phyloP scores from a whole-genome alignment of 2,888 invertebrate species.

The Julus scanicus region DNA sequence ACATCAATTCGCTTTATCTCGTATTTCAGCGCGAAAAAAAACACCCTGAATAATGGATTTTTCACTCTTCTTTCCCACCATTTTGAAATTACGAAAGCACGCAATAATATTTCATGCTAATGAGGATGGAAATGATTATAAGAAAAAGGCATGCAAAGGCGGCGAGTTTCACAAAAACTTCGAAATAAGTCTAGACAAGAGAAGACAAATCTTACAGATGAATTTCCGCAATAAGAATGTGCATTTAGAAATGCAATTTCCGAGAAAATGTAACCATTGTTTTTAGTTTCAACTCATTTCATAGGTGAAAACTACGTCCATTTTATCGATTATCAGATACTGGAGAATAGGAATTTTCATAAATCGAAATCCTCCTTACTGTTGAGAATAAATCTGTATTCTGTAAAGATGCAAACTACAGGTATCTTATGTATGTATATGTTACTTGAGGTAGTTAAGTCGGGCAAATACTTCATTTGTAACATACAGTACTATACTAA shows the following conservation, averaged over 20 bases:
- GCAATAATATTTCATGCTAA: not conserved
- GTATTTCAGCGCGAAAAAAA: not conserved
- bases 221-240: not conserved
- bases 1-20: conserved; percentile 10
- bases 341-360: not conserved
- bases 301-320: not conserved
- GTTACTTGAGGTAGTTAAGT: no score
- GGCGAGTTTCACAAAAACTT: not conserved
- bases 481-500: no score
- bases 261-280: not conserved
- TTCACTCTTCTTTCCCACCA: not conserved
- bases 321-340: not conserved
- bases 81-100: conserved; percentile 24
- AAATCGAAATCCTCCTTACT: no score
- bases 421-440: no score
- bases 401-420: no score
- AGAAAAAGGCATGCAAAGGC: not conserved
- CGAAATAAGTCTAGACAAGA: conserved; percentile 10
- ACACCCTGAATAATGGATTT: conserved; percentile 24
- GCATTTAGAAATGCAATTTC: conserved; percentile 28
- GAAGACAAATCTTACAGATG: not conserved
- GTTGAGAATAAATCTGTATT: no score
- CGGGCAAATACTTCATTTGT: no score
- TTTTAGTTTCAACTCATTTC: not conserved
- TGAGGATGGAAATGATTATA: not conserved